Evolutionary conservation across 2,113 vertebrate genomes (phyloP).

Genomic region (Platichthys flesus): DNA sequence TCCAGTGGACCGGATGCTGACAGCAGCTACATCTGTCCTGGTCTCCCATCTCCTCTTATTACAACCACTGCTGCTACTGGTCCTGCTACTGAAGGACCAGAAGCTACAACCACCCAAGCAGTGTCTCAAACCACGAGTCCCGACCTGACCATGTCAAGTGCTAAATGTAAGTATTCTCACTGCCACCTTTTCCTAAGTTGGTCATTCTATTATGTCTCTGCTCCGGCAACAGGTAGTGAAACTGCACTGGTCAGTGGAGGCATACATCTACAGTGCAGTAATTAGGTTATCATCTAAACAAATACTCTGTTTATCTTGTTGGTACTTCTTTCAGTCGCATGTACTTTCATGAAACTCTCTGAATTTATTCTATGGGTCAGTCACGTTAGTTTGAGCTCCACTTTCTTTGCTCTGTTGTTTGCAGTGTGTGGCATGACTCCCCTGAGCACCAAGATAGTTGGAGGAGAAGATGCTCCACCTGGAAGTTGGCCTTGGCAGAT

Average conservation of each 20-base stretch:
- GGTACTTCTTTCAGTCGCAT: too few relatives aligned
- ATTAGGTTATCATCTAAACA: background rate
- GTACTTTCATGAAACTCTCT: too few relatives aligned
- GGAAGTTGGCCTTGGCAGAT: slow-evolving; percentile 81
- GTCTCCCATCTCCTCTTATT: background rate
- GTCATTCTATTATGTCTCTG: too few relatives aligned
- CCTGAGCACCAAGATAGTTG: slow-evolving; percentile 71
- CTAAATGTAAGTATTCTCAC: background rate
- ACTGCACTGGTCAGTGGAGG: too few relatives aligned
- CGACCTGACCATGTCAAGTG: background rate
- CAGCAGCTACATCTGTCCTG: slow-evolving; percentile 17
- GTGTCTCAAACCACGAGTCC: background rate
- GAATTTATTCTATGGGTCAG: background rate
- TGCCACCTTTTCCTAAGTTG: background rate
- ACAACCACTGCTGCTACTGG: background rate
- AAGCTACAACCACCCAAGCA: background rate
- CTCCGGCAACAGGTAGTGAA: too few relatives aligned
- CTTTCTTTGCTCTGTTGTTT: background rate
- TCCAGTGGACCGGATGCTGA: slow-evolving; percentile 6
- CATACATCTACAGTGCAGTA: too few relatives aligned
- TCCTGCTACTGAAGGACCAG: background rate
- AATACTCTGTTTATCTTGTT: background rate
- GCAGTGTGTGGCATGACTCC: slow-evolving; percentile 53
- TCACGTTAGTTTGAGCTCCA: too few relatives aligned
- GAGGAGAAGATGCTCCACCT: slow-evolving; percentile 64